Evolutionary conservation across 2,113 vertebrate genomes (phyloP).

Genomic region (Pelvicachromis taeniatus): DNA sequence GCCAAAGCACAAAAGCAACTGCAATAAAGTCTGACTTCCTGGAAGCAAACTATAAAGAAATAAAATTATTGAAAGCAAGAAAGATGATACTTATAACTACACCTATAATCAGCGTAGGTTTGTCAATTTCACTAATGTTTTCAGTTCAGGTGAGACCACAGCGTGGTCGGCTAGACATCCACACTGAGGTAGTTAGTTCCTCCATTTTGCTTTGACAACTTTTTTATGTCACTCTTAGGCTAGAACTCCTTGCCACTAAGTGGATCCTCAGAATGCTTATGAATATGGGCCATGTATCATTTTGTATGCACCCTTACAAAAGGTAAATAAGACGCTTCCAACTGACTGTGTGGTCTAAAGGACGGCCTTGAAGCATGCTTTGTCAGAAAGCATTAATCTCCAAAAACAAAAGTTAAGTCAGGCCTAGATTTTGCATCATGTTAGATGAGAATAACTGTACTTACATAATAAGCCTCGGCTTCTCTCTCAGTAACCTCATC

Average conservation of each 20-base stretch:
- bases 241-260: neutral
- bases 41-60: neutral
- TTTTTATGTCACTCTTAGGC: neutral
- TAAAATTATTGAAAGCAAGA: neutral
- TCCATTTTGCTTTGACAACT: neutral
- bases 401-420: neutral
- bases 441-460: slow-evolving; percentile 31
- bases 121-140: neutral
- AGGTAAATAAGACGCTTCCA: neutral
- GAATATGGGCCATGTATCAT: neutral
- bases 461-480: slow-evolving; percentile 95
- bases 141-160: neutral
- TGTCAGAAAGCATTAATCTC: neutral
- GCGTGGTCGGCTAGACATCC: neutral
- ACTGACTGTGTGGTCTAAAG: neutral
- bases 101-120: neutral
- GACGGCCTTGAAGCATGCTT: neutral
- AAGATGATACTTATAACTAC: fast-evolving
- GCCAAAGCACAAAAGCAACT: neutral
- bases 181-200: neutral
- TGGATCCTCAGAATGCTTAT: neutral
- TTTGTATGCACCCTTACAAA: neutral
- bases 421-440: neutral
- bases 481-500: slow-evolving; percentile 95
- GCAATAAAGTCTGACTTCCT: neutral